A percentile compares a stretch with the other conserved stretches of the same genome.
Evolutionary conservation across 2,888 invertebrate genomes (phyloP).

Genomic region (Tenodera sinensis): DNA sequence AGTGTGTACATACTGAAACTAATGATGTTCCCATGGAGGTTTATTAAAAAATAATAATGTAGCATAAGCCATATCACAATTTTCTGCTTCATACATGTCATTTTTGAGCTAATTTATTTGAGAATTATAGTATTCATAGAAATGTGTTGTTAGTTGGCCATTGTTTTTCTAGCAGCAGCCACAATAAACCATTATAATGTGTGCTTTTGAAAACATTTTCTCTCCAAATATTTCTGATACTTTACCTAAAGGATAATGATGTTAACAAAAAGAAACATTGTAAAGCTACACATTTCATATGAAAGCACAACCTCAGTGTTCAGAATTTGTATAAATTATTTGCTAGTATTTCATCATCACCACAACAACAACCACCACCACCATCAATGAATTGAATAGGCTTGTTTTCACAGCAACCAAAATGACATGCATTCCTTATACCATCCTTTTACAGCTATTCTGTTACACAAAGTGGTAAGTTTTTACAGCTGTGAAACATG

Average conservation of each 20-base stretch:
- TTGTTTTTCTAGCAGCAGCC: background rate
- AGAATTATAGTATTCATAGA: background rate
- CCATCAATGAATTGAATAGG: too few species aligned
- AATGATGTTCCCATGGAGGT: background rate
- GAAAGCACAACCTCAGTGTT: too few species aligned
- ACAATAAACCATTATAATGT: background rate
- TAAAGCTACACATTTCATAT: too few species aligned
- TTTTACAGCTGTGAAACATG: background rate
- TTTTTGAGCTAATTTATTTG: background rate
- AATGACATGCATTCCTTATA: too few species aligned
- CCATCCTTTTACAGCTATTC: background rate
- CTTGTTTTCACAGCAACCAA: too few species aligned
- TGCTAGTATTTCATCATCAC: too few species aligned
- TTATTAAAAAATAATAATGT: background rate
- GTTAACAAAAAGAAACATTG: too few species aligned
- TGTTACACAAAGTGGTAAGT: background rate
- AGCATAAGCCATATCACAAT: background rate
- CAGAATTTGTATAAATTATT: too few species aligned
- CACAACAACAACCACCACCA: too few species aligned
- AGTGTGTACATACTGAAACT: background rate
- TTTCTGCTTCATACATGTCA: background rate
- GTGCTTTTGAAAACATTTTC: background rate
- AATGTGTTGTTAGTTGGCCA: background rate
- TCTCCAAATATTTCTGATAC: too few species aligned
- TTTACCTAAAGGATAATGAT: too few species aligned